Evolutionary conservation across 2,888 invertebrate genomes (phyloP), one percentile per base, ranked within the genome.

Genomic region (Monopis laevigella): DNA sequence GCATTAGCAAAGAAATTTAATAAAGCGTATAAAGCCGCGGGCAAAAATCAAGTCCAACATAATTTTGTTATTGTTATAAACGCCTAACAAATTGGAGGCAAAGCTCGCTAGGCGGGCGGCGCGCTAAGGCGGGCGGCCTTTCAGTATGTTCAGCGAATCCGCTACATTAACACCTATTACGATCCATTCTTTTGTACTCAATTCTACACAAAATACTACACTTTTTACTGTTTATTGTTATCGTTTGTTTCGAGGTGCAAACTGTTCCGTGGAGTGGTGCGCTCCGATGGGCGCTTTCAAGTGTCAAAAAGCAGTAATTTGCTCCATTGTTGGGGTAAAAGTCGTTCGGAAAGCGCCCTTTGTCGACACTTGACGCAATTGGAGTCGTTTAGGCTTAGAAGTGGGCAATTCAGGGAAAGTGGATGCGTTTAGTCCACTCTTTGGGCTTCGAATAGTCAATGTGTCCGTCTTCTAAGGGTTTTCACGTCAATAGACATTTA

Each of bases 221-320:
- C 73, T 72, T 75, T 75, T 71, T 66, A 73, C 62, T 77, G 75
- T 78, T 78, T 78, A 78, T 75, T 78, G 78, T 77, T 65, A 68
- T 63, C 73, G 69, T 70, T 77, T 77, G 75, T 78, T 78, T 75
- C 77, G 68, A 59, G 58, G 60, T 64, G 77, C 78, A 77, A 77
- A 75, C 80, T 70, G 70, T 67, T 53, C 62, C 53, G 65, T 58
- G 59, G 56, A 59, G 45, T 65, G 64, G 66, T 69, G 67, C 78
- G 75, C 61, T 61, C 59, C 67, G 67, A 55, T 68, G 69, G 52
- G 53, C 67, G 70, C 74, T 74, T 78, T 77, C 73, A 72, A 75
- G 73, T 60, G 67, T 63, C 69, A 59, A 72, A 74, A 71, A 65
- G 71, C 74, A 65, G 71, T 77, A 78, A 78, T 78, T 80, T 74